Percentiles rank a stretch among this genome's conserved stretches.
phyloP scores from a whole-genome alignment of 2,888 invertebrate species.

The Drosophila mimetica region DNA sequence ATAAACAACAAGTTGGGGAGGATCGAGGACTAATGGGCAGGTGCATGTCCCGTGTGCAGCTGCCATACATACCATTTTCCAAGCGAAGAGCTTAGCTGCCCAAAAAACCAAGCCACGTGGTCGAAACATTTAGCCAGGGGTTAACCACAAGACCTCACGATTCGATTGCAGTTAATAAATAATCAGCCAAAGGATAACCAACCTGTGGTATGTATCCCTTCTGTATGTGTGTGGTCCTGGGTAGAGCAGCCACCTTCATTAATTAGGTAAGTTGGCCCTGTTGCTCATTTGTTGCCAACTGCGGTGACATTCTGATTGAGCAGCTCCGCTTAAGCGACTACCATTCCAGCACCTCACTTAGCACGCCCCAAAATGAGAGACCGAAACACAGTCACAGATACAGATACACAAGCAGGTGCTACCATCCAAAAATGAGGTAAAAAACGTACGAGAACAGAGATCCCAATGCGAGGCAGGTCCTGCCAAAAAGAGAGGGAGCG shows the following conservation, averaged over 20 bases:
- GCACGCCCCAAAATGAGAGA: constrained; percentile 41
- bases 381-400: constrained; percentile 10
- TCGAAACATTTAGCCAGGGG: constrained; percentile 34
- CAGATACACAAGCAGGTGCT: constrained; percentile 33
- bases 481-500: constrained; percentile 25
- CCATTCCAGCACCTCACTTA: constrained; percentile 49
- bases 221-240: constrained; percentile 59
- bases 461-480: constrained; percentile 39
- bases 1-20: constrained; percentile 28
- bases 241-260: constrained; percentile 72
- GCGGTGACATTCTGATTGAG: constrained; percentile 75
- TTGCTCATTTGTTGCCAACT: constrained; percentile 62
- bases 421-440: not conserved
- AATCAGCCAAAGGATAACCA: constrained; percentile 1
- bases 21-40: constrained; percentile 58
- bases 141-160: constrained; percentile 36
- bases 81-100: constrained; percentile 35
- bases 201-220: constrained; percentile 7
- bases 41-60: constrained; percentile 48
- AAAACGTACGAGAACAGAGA: too few species aligned
- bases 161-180: constrained; percentile 14
- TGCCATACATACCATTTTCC: constrained; percentile 14
- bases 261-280: constrained; percentile 64
- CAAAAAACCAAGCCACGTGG: constrained; percentile 28
- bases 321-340: constrained; percentile 56